phyloP scores from a whole-genome alignment of 2,113 vertebrate genomes.

The Scortum barcoo region DNA sequence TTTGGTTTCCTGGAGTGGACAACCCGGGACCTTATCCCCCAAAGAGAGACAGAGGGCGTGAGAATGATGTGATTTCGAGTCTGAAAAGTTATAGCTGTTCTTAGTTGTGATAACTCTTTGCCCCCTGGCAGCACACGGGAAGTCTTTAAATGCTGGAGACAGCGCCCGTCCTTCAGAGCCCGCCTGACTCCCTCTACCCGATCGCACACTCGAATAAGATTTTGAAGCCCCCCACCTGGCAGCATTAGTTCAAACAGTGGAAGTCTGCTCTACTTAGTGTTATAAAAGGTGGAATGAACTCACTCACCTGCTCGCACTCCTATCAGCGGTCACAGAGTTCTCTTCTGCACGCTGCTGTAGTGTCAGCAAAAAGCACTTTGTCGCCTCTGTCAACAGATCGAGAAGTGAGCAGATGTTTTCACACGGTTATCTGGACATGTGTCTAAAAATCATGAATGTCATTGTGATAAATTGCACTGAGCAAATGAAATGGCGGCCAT shows the following conservation, averaged over 20 bases:
- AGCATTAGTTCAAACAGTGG: slow-evolving; percentile 53
- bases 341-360: slow-evolving; percentile 24
- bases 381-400: slow-evolving; percentile 11
- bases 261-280: slow-evolving; percentile 20
- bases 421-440: background rate
- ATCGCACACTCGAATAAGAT: slow-evolving; percentile 49
- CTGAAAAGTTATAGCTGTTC: slow-evolving; percentile 79
- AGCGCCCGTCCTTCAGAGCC: slow-evolving; percentile 46
- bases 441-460: slow-evolving; percentile 2
- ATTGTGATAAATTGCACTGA: slow-evolving; percentile 10
- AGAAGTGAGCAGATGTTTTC: slow-evolving; percentile 31
- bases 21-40: slow-evolving; percentile 70
- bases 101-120: slow-evolving; percentile 82
- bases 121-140: slow-evolving; percentile 73
- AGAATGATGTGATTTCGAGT: slow-evolving; percentile 82
- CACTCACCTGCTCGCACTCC: slow-evolving; percentile 60
- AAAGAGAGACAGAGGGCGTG: slow-evolving; percentile 82
- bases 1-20: slow-evolving; percentile 82
- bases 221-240: slow-evolving; percentile 46
- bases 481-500: slow-evolving; percentile 15
- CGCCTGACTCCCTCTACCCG: slow-evolving; percentile 1
- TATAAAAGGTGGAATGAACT: slow-evolving; percentile 62
- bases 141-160: slow-evolving; percentile 65
- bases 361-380: slow-evolving; percentile 8
- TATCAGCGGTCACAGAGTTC: slow-evolving; percentile 16